Evolutionary conservation across 1,140 invertebrate species (phyloP).

Genomic region (Homalodisca vitripennis): DNA sequence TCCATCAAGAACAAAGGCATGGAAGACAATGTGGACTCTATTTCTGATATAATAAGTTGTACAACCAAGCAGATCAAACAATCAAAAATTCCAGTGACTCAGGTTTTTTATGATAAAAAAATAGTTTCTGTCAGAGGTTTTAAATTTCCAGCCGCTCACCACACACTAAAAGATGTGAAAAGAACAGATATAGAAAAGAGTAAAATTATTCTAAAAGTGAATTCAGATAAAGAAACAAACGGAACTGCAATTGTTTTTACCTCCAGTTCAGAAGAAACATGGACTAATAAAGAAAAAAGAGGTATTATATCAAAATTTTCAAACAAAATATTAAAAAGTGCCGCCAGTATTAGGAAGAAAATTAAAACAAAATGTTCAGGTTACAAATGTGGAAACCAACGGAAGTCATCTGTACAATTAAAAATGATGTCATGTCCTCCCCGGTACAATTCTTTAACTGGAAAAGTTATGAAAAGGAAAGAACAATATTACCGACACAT

Average conservation of each 20-base stretch:
- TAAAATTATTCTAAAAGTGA: constrained; percentile 6
- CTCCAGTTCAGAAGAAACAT: not conserved
- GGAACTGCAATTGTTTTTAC: not conserved
- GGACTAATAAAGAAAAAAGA: not conserved
- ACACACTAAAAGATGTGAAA: not conserved
- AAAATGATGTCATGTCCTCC: constrained; percentile 9
- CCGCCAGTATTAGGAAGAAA: not conserved
- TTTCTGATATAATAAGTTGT: no score
- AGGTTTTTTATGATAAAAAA: constrained; percentile 12
- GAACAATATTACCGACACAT: constrained; percentile 6
- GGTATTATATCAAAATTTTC: constrained; percentile 22
- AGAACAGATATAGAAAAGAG: not conserved
- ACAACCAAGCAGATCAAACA: not conserved
- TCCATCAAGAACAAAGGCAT: no score
- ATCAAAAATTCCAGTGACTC: constrained; percentile 10
- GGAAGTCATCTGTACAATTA: not conserved
- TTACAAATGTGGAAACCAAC: constrained; percentile 8
- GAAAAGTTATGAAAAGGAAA: constrained; percentile 12
- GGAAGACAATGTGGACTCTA: no score
- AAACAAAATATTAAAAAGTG: constrained; percentile 5
- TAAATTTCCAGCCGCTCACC: not conserved
- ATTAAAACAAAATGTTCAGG: constrained; percentile 2
- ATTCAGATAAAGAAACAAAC: not conserved
- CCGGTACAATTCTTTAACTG: not conserved
- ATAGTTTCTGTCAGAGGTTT: constrained; percentile 17